Evolutionary conservation across 2,888 invertebrate genomes (phyloP), one percentile per base, ranked within the genome.

Genomic region (Acleris holmiana): DNA sequence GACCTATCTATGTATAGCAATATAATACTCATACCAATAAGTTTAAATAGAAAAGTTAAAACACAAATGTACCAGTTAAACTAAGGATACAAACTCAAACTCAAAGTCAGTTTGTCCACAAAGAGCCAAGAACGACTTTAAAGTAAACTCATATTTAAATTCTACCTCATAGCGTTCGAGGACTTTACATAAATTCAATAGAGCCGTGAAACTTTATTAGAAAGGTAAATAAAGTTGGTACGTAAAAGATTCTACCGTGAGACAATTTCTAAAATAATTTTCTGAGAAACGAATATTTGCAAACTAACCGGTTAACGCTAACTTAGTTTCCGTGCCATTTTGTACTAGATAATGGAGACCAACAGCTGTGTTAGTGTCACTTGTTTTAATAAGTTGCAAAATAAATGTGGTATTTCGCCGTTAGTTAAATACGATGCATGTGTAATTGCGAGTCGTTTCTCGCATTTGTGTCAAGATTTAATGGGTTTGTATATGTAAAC

Each of bases 71-170:
- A 47, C 48, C 23, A 53, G 41, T 54, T 46, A 58, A 59, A 58
- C 40, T 54, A 64, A 64, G 47, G 40, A 29, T 29, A 29, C 8
- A 8, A 29, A 54, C 58, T 41, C 29, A 40, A 59, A 59, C 53
- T 64, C 41, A 54, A 54, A 59, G 57, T 53, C 48, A 58, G 41
- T 48, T 54, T 56, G 44, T 49, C 54, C 29, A 53, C 54, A 58
- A 64, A 58, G 47, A 40, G 21, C 46, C 51, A 35, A 44, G 18
- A 46, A 48, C 48, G 41, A 53, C 59, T 59, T 59, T 63, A 57
- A 53, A 64, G 64, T 64, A 55, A 61, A 54, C 59, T 54, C 59
- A 64, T 59, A 64, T 64, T 64, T 64, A 59, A 59, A 55, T 61
- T 61, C 23, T 49, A 61, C 48, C 54, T 59, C 54, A 44, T 47